Percentiles rank a stretch among this genome's conserved stretches.
Conservation (phyloP, 2,888 invertebrate genomes). For the Watsonalla cultraria region DNA sequence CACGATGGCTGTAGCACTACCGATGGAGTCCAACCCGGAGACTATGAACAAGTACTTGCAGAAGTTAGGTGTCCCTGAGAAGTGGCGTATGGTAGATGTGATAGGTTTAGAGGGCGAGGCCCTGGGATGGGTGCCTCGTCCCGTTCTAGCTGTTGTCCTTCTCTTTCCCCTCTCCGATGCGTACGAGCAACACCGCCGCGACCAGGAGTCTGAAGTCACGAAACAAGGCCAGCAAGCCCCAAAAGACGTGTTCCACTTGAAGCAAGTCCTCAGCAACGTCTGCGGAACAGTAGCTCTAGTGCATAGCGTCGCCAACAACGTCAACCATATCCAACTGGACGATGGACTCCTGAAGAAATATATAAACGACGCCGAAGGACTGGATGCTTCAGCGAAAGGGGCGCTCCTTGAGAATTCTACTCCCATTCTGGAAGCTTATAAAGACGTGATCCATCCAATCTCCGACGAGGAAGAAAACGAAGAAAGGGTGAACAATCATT, state of each 20-base stretch:
- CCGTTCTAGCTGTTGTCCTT: conserved; percentile 90
- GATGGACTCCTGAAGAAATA: conserved; percentile 87
- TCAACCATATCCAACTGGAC: conserved; percentile 81
- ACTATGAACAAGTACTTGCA: conserved; percentile 84
- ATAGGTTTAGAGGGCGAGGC: conserved; percentile 92
- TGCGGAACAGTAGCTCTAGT: conserved; percentile 97
- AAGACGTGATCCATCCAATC: conserved; percentile 87
- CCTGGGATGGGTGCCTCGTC: conserved; percentile 89
- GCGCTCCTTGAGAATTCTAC: conserved; percentile 83
- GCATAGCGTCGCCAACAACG: conserved; percentile 94
- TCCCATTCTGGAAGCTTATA: conserved; percentile 87
- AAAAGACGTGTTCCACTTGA: conserved; percentile 88
- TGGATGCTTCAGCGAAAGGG: conserved; percentile 87
- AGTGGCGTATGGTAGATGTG: conserved; percentile 94
- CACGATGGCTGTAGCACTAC: conserved; percentile 47
- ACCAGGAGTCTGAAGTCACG: conserved; percentile 80
- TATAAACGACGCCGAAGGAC: conserved; percentile 81
- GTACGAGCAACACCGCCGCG: conserved; percentile 82
- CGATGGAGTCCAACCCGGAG: conserved; percentile 80
- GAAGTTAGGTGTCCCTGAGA: conserved; percentile 87
- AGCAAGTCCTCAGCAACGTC: conserved; percentile 93
- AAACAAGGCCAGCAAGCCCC: conserved; percentile 76
- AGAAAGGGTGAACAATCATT: conserved; percentile 89
- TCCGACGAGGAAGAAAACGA: conserved; percentile 84
- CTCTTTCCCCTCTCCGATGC: conserved; percentile 91